phyloP scores from a whole-genome alignment of 2,797 vertebrate genomes.

The Argyrosomus regius region DNA sequence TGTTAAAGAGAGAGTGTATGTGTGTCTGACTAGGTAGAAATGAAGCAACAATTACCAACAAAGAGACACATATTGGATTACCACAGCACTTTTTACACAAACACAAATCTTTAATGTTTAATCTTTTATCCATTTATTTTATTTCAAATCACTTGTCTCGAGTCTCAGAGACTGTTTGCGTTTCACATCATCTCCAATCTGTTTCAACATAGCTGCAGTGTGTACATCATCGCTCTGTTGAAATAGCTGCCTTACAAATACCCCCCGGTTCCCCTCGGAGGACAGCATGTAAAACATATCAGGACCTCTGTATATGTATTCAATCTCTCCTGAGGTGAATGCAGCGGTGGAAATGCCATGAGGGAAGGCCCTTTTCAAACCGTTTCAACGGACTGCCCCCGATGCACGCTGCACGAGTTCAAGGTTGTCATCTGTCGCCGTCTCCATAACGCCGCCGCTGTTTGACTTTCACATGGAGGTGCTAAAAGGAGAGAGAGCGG shows the following conservation, averaged over 20 bases:
- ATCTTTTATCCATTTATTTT: slow-evolving; percentile 26
- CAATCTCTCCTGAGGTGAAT: slow-evolving; percentile 75
- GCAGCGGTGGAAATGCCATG: slow-evolving; percentile 61
- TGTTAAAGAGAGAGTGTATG: not conserved
- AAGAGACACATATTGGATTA: slow-evolving; percentile 25
- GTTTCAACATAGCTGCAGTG: slow-evolving; percentile 72
- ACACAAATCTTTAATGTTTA: not conserved
- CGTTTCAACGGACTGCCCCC: slow-evolving; percentile 52
- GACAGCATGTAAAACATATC: slow-evolving; percentile 82
- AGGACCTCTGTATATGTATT: slow-evolving; percentile 79
- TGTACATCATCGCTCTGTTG: slow-evolving; percentile 78
- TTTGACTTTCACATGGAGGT: slow-evolving; percentile 76
- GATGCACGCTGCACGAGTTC: slow-evolving; percentile 59
- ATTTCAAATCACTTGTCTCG: slow-evolving; percentile 24
- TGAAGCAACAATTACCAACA: slow-evolving; percentile 16
- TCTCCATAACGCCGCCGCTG: slow-evolving; percentile 58
- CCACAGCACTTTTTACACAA: slow-evolving; percentile 3
- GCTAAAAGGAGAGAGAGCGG: slow-evolving; percentile 74
- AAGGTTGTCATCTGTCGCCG: slow-evolving; percentile 78
- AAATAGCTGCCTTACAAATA: slow-evolving; percentile 75
- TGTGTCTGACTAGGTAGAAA: slow-evolving; percentile 22
- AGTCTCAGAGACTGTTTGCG: slow-evolving; percentile 67
- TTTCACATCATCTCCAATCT: slow-evolving; percentile 82
- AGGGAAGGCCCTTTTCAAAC: slow-evolving; percentile 59
- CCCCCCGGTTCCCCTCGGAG: slow-evolving; percentile 62